phyloP scores from a whole-genome alignment of 2,113 vertebrate genomes.

The Anguilla japonica region DNA sequence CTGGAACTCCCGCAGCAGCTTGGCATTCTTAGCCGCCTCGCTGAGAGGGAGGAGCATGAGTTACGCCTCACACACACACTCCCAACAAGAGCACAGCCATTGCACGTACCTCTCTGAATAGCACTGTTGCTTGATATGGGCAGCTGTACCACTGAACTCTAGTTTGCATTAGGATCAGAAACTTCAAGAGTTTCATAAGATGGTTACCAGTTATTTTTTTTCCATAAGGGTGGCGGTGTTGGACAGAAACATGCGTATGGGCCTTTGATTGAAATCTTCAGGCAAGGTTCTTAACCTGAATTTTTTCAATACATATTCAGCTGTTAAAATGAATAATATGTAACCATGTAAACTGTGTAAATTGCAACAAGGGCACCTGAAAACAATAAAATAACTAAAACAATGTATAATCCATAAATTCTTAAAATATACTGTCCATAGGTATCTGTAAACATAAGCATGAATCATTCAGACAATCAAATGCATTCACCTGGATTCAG shows the following conservation, averaged over 20 bases:
- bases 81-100: background rate
- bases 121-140: background rate
- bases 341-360: too few species aligned
- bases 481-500: slow-evolving; percentile 86
- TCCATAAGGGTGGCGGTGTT: background rate
- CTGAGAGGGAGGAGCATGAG: slow-evolving; percentile 63
- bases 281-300: background rate
- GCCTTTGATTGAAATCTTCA: background rate
- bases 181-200: background rate
- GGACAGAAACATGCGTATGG: background rate
- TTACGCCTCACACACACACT: background rate
- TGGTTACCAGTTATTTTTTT: background rate
- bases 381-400: too few species aligned
- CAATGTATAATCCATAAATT: too few species aligned
- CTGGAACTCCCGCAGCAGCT: slow-evolving; percentile 93
- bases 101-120: background rate
- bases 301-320: too few species aligned
- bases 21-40: slow-evolving; percentile 92
- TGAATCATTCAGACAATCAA: background rate
- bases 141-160: background rate
- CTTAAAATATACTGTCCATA: too few species aligned
- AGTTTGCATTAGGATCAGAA: too few species aligned
- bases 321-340: too few species aligned
- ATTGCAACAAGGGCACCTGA: background rate
- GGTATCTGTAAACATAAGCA: background rate